Evolutionary conservation across 2,797 vertebrate species (phyloP).

Genomic region (Synaphobranchus kaupii): DNA sequence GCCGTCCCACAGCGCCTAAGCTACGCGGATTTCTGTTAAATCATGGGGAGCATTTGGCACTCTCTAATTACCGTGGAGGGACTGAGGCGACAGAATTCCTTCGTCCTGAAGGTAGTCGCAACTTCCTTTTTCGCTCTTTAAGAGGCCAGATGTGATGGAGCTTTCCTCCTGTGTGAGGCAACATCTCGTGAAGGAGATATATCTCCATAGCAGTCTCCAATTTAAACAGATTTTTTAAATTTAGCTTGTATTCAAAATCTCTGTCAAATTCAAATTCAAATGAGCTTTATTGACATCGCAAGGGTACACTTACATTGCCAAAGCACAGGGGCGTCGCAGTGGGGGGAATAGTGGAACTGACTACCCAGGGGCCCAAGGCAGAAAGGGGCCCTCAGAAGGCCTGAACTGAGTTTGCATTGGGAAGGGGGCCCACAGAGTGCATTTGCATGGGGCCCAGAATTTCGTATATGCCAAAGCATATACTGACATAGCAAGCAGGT

Average conservation of each 20-base stretch:
- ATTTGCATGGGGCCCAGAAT: too few relatives aligned
- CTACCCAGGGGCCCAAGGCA: too few relatives aligned
- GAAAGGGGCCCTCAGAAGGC: too few relatives aligned
- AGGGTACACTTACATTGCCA: too few relatives aligned
- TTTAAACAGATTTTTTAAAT: neutral
- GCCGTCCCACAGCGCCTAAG: neutral
- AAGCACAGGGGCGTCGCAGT: too few relatives aligned
- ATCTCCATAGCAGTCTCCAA: neutral
- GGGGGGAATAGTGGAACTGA: too few relatives aligned
- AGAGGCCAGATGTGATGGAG: conserved; percentile 6
- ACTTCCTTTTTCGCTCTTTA: neutral
- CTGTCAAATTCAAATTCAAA: too few relatives aligned
- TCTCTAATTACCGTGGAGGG: neutral
- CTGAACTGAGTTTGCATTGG: too few relatives aligned
- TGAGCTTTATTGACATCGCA: too few relatives aligned
- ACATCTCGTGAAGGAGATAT: neutral
- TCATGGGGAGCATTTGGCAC: neutral
- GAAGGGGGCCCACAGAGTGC: too few relatives aligned
- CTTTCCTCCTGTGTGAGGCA: neutral
- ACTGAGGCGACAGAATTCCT: neutral
- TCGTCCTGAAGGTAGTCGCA: neutral
- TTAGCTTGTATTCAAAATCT: conserved; percentile 54
- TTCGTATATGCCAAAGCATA: too few relatives aligned
- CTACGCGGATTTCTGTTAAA: neutral
- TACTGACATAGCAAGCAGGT: too few relatives aligned